A percentile compares a stretch with the other conserved stretches of the same genome.
phyloP scores from a whole-genome alignment of 2,797 vertebrate genomes.

The Aldrovandia affinis region DNA sequence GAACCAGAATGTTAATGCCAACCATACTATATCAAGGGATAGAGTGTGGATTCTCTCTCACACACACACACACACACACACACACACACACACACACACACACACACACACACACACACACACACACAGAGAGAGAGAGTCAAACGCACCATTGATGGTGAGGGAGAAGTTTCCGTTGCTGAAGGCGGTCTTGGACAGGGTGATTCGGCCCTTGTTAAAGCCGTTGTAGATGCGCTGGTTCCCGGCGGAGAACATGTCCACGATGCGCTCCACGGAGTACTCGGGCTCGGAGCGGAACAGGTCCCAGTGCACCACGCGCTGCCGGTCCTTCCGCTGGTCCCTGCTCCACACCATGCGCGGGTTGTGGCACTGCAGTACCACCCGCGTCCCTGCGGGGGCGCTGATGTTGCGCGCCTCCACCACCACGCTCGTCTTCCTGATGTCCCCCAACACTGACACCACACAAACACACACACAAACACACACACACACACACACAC shows the following conservation, averaged over 20 bases:
- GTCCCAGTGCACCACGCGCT: conserved; percentile 96
- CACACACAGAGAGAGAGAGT: neutral
- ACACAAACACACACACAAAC: neutral
- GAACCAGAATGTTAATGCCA: too few relatives aligned
- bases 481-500: too few relatives aligned
- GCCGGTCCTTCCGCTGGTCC: conserved; percentile 87
- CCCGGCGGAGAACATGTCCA: conserved; percentile 91
- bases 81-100: neutral
- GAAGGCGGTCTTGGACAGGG: conserved; percentile 80
- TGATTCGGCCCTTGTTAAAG: conserved; percentile 81
- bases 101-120: neutral
- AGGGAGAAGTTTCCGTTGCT: conserved; percentile 93
- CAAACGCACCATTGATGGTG: conserved; percentile 81
- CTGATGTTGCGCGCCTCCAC: conserved; percentile 83
- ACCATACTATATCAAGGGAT: too few relatives aligned
- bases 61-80: too few relatives aligned
- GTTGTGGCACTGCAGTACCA: conserved; percentile 85
- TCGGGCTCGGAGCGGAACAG: conserved; percentile 71
- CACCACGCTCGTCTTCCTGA: conserved; percentile 67
- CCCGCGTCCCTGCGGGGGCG: conserved; percentile 70
- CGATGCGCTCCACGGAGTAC: conserved; percentile 77
- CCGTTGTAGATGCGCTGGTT: conserved; percentile 84
- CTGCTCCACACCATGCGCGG: conserved; percentile 89
- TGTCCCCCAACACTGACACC: conserved; percentile 65
- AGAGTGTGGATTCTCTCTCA: too few relatives aligned